Evolutionary conservation across 2,113 vertebrate species (phyloP), one percentile per base, ranked within the genome.

Genomic region (Marmota monax): DNA sequence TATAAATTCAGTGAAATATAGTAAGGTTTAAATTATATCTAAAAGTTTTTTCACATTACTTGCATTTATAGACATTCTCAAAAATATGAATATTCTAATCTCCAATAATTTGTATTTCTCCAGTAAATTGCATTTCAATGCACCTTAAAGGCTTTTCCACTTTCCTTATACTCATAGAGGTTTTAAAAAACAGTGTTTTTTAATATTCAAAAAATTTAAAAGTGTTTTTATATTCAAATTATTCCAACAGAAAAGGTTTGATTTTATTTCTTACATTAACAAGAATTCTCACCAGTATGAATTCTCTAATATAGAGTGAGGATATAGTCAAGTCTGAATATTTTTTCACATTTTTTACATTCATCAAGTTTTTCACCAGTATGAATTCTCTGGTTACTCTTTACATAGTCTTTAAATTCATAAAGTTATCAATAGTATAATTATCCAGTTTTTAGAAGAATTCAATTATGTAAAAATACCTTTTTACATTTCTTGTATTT

Each of bases 211-310:
- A 45, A 45, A 45, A 9, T 45, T 45, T 45, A 45, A 45, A 45
- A 45, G 45, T 45, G 7, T 45, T 45, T 9, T 45, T 45, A 45
- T 9, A 45, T 45, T 45, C 45, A 91, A 93, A 67, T 53, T 65
- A 4, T 77, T 77, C 27, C 84, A 39, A n/a, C 1, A 65, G 9
- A 87, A 72, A 84, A 85, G n/a, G 2, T 1, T 80, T 88, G 69
- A 65, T 34, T 77, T 8, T 20, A 82, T 53, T 72, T 84, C 22
- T 89, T 83, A 90, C 11, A 82, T 34, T 79, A 7, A 48, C 84
- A 84, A 92, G 53, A 11, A 63, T 48, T 83, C 16, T 88, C 2
- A 73, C 34, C 34, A 97, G 82, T 82, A 95, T 96, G 93, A 92
- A 42, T 97, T 95, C 94, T 96, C 84, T 93, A 37, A 29, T 63